These are phyloP conservation scores for Eurytoma adleriae DNA, from an alignment of 2,888 invertebrate species.

Conservation along the genomic window DNA sequence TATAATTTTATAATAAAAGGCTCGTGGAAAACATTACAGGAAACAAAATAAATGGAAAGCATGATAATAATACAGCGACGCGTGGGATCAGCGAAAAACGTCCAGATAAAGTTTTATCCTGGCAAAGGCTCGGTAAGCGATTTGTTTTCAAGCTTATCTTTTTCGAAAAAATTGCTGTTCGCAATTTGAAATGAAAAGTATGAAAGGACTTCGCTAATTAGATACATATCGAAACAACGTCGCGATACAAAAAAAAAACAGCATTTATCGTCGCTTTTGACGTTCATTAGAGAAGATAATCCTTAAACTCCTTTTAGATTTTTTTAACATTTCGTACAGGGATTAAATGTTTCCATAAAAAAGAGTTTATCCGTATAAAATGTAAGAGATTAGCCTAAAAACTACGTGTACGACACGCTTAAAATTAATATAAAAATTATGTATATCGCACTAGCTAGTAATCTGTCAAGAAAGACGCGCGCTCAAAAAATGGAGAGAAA, in stretches of 20 bases:
- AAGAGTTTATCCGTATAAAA: background rate
- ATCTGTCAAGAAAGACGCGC: too few relatives aligned
- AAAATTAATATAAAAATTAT: background rate
- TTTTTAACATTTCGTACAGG: too few relatives aligned
- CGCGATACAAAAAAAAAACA: background rate
- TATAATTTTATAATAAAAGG: too few relatives aligned
- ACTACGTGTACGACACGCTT: background rate
- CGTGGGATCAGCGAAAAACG: background rate
- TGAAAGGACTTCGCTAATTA: constrained; percentile 17
- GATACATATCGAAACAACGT: background rate
- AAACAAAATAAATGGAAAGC: too few relatives aligned
- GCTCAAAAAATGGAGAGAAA: background rate
- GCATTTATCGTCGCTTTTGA: background rate
- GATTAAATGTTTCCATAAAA: too few relatives aligned
- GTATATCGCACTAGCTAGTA: too few relatives aligned
- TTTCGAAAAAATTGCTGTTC: constrained; percentile 13
- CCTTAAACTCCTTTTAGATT: background rate
- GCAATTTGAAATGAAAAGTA: constrained; percentile 31
- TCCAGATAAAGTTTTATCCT: constrained; percentile 1
- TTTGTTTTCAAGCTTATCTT: constrained; percentile 19
- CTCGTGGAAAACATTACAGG: too few relatives aligned
- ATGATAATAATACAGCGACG: constrained; percentile 13
- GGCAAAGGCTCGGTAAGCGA: background rate
- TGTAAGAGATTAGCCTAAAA: background rate
- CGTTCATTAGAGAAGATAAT: background rate